These are phyloP conservation scores for Coenonympha glycerion DNA, from an alignment of 2,888 invertebrate genomes.

Conservation along the genomic window DNA sequence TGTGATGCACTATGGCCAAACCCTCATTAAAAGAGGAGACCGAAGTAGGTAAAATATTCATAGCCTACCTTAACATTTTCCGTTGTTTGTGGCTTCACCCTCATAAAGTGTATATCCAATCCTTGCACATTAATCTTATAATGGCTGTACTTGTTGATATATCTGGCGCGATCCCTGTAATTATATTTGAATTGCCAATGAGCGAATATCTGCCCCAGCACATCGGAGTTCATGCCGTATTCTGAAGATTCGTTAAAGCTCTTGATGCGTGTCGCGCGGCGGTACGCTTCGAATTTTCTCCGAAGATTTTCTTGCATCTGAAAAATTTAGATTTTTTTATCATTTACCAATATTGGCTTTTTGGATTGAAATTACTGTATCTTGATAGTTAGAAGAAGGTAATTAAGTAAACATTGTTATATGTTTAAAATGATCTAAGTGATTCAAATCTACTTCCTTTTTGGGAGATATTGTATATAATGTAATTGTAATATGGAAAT, in stretches of 20 bases:
- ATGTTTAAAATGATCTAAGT: too few relatives aligned
- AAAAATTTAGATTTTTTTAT: too few relatives aligned
- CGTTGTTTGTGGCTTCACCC: constrained; percentile 73
- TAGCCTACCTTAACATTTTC: constrained; percentile 51
- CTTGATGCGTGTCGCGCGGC: constrained; percentile 45
- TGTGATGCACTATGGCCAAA: too few relatives aligned
- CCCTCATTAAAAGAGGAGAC: too few relatives aligned
- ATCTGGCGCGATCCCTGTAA: constrained; percentile 72
- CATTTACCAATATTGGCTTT: too few relatives aligned
- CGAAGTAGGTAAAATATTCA: too few relatives aligned
- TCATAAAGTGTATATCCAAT: constrained; percentile 84
- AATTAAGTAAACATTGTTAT: too few relatives aligned
- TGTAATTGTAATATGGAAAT: too few relatives aligned
- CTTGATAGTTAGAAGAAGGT: too few relatives aligned
- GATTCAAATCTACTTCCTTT: too few relatives aligned
- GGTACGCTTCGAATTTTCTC: constrained; percentile 66
- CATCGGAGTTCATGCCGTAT: constrained; percentile 86
- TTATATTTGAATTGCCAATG: constrained; percentile 88
- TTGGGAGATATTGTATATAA: too few relatives aligned
- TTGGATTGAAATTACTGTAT: too few relatives aligned
- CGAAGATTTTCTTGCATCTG: constrained; percentile 76
- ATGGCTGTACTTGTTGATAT: constrained; percentile 83
- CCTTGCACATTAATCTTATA: constrained; percentile 84
- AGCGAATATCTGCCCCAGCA: constrained; percentile 78
- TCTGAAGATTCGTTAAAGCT: constrained; percentile 80